phyloP scores from a whole-genome alignment of 2,888 invertebrate species.

The Protonemura montana region DNA sequence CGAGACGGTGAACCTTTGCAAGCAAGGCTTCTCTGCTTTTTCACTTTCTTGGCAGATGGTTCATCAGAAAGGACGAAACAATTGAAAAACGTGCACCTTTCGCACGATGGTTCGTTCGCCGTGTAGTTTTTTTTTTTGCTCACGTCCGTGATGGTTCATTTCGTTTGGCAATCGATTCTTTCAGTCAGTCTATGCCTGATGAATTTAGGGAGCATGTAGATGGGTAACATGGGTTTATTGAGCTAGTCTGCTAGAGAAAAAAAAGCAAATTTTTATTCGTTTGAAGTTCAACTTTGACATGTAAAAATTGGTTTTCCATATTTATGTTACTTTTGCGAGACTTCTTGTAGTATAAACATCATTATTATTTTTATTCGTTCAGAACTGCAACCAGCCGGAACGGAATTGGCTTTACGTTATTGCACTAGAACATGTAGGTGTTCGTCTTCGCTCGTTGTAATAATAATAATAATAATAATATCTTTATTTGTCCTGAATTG shows the following conservation, averaged over 20 bases:
- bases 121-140: slow-evolving; percentile 16
- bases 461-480: not conserved
- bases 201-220: slow-evolving; percentile 9
- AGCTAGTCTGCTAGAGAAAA: not conserved
- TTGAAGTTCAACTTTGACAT: slow-evolving; percentile 35
- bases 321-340: slow-evolving; percentile 19
- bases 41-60: slow-evolving; percentile 31
- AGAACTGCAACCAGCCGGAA: slow-evolving; percentile 17
- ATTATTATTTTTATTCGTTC: not conserved
- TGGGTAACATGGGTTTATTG: slow-evolving; percentile 9
- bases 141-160: not conserved
- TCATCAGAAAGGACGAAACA: slow-evolving; percentile 32
- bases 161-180: slow-evolving; percentile 24
- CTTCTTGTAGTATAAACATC: slow-evolving; percentile 8
- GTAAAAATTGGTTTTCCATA: slow-evolving; percentile 32
- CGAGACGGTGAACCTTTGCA: not conserved
- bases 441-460: not conserved
- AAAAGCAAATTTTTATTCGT: slow-evolving; percentile 28
- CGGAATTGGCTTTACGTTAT: not conserved
- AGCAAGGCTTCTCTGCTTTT: slow-evolving; percentile 9
- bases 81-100: slow-evolving; percentile 35
- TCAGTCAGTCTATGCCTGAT: not conserved
- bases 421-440: not conserved
- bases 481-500: too few species aligned
- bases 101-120: not conserved